These are phyloP conservation scores for Ceriagrion tenellum DNA, from an alignment of 2,888 invertebrate genomes.

Conservation along the genomic window DNA sequence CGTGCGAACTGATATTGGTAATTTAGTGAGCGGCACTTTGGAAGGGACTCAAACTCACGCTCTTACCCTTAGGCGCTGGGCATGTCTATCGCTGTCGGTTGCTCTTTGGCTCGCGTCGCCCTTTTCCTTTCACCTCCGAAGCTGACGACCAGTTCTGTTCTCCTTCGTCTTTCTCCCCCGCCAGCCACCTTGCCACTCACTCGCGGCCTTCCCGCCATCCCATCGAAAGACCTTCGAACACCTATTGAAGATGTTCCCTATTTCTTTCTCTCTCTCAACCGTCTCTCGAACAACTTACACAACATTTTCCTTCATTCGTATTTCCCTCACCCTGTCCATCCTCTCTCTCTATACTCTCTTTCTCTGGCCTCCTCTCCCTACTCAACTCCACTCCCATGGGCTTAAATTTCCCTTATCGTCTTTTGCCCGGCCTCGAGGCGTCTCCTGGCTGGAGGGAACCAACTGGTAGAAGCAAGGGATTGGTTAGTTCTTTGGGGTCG, in stretches of 20 bases:
- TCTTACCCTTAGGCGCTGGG: too few species aligned
- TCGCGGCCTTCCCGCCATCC: not conserved
- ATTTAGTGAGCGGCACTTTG: too few species aligned
- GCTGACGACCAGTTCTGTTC: not conserved
- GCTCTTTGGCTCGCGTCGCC: not conserved
- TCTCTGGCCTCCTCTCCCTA: not conserved
- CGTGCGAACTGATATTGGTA: too few species aligned
- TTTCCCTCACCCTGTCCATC: not conserved
- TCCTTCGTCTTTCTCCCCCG: too few species aligned
- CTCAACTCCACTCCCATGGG: not conserved
- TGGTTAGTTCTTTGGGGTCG: not conserved
- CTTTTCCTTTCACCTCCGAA: not conserved
- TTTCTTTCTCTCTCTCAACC: not conserved
- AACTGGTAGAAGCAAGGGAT: not conserved
- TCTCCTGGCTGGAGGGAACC: not conserved
- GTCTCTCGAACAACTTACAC: not conserved
- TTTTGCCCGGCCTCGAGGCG: not conserved
- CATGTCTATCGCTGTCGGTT: too few species aligned
- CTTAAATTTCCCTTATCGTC: conserved; percentile 38
- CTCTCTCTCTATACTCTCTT: not conserved
- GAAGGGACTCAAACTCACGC: too few species aligned
- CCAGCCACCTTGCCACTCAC: not conserved
- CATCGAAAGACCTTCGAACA: not conserved
- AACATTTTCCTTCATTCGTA: not conserved
- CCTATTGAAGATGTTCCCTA: not conserved